phyloP scores from a whole-genome alignment of 37 sponge, comb jelly and placozoan genomes.

The Sycon ciliatum region DNA sequence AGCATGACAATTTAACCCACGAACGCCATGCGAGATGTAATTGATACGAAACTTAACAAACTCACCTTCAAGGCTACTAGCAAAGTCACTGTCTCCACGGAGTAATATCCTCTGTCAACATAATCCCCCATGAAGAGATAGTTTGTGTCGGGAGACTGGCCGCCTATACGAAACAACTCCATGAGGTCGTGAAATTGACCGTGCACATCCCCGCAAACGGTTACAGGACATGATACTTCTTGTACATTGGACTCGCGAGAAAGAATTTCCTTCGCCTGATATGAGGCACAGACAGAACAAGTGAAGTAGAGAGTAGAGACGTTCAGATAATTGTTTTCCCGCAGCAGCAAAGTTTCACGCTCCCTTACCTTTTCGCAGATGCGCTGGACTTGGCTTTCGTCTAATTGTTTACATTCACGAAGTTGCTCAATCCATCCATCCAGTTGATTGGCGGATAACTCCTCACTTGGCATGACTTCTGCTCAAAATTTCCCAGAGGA shows the following conservation, averaged over 20 bases:
- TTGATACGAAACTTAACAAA: too few relatives aligned
- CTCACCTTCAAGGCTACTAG: conserved; percentile 88
- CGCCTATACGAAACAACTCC: conserved; percentile 95
- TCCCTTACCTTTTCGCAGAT: conserved; percentile 92
- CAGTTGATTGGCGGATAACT: conserved; percentile 72
- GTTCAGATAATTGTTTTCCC: too few relatives aligned
- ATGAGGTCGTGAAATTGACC: conserved; percentile 98
- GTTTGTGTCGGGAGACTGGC: conserved; percentile 87
- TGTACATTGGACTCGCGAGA: conserved; percentile 92
- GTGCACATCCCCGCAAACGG: conserved; percentile 99
- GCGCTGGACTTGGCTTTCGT: conserved; percentile 71
- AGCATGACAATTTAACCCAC: too few relatives aligned
- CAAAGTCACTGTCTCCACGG: conserved; percentile 93
- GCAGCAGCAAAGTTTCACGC: too few relatives aligned
- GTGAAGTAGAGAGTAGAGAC: too few relatives aligned
- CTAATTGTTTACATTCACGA: conserved; percentile 82
- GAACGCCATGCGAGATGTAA: too few relatives aligned
- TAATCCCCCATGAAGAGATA: conserved; percentile 99
- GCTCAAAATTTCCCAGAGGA: too few relatives aligned
- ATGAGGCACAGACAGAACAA: too few relatives aligned
- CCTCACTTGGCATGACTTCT: too few relatives aligned
- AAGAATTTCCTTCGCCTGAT: conserved; percentile 84
- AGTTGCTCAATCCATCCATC: conserved; percentile 84
- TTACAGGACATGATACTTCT: conserved; percentile 89
- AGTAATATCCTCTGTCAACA: conserved; percentile 96